Evolutionary conservation across 2,797 vertebrate species (phyloP), one percentile per base, ranked within the genome.

Genomic region (Phaenicophaeus curvirostris): DNA sequence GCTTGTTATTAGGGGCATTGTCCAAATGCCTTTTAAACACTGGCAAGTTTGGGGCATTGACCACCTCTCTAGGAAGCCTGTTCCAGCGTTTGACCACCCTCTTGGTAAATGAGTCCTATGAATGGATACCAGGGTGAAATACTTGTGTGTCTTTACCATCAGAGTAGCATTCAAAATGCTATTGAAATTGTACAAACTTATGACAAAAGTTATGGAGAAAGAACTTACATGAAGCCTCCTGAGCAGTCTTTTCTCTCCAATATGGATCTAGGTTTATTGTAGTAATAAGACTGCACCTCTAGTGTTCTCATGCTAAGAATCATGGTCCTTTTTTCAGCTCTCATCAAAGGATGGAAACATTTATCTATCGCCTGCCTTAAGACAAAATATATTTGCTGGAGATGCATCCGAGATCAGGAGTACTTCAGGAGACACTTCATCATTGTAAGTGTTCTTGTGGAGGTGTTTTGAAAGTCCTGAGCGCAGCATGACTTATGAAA

Each of bases 61-160:
- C n/a, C 14, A 24, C 7, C 9, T 44, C 23, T 41, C 73, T 80
- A 23, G 48, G 25, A 79, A 72, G 35, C 6, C 31, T 76, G 28
- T 63, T 72, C 8, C 31, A 30, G 14, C 41, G 44, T 72, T 80
- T 72, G 30, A 55, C 27, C 30, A 46, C 15, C 3, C 8, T 55
- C 23, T 33, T 3, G 0, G 24, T 30, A 80, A 72, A 35, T 1
- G 0, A 3, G 3, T 77, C 6, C 1, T 30, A 14, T 19, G 31
- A 15, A 25, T 54, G 33, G 31, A 57, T 42, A 25, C 6, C 37
- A 57, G 13, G 30, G 9, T 46, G 55, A 85, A 78, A 87, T 59
- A 78, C n/a, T 42, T 73, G 11, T 53, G 7, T 37, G 41, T 63
- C 59, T 94, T 48, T 39, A n/a, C 50, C 57, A 9, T 20, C 25